phyloP scores from a whole-genome alignment of 2,113 vertebrate species.

The Triplophysa rosa region DNA sequence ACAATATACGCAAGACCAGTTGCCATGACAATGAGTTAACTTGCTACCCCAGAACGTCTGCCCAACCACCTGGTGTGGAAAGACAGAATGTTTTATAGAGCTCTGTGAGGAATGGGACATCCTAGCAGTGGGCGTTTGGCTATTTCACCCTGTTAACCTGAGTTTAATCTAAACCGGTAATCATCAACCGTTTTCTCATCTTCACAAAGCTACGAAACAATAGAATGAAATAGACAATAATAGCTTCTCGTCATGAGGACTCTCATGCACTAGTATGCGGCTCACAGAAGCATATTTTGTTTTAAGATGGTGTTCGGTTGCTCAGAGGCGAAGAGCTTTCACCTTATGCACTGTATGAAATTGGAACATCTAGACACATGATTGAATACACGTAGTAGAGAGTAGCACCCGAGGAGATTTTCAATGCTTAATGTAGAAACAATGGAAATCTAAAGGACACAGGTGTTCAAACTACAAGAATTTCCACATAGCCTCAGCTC shows the following conservation, averaged over 20 bases:
- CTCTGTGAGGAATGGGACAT: not conserved
- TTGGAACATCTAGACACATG: slow-evolving; percentile 10
- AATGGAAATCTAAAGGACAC: not conserved
- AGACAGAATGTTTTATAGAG: not conserved
- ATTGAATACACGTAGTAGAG: slow-evolving; percentile 10
- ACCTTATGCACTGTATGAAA: slow-evolving; percentile 26
- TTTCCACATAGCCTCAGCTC: not conserved
- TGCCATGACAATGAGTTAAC: slow-evolving; percentile 65
- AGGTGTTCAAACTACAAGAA: not conserved
- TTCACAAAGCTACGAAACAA: slow-evolving; percentile 19
- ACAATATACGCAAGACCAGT: slow-evolving; percentile 55
- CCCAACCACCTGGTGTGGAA: slow-evolving; percentile 12
- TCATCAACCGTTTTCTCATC: slow-evolving; percentile 11
- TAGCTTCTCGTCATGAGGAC: not conserved
- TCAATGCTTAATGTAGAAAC: not conserved
- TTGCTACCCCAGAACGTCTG: not conserved
- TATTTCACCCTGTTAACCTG: not conserved
- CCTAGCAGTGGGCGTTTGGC: not conserved
- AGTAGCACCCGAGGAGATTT: slow-evolving; percentile 8
- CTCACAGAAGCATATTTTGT: slow-evolving; percentile 8
- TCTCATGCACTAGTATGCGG: not conserved
- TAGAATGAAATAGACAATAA: slow-evolving; percentile 17
- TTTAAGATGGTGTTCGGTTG: slow-evolving; percentile 23
- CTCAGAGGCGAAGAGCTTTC: slow-evolving; percentile 18
- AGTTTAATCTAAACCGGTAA: slow-evolving; percentile 4